phyloP scores from a whole-genome alignment of 2,113 vertebrate genomes.

The Phylloscopus whistleri region DNA sequence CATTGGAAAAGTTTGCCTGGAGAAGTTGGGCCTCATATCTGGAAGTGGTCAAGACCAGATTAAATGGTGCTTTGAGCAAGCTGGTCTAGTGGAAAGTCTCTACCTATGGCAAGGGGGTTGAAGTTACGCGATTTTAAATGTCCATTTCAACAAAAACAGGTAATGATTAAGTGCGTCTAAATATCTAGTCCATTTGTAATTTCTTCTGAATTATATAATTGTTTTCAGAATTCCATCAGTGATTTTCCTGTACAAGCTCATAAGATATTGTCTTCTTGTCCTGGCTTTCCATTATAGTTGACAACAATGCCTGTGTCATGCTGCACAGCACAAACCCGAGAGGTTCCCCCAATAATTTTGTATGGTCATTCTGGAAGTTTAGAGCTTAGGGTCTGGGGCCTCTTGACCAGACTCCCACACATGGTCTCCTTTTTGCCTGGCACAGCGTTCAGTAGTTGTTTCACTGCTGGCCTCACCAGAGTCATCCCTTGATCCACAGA shows the following conservation, averaged over 20 bases:
- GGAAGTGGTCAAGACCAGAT: background rate
- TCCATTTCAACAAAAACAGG: background rate
- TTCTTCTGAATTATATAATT: background rate
- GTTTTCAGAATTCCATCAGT: background rate
- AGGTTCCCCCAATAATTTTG: background rate
- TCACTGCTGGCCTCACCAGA: background rate
- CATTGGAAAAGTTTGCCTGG: background rate
- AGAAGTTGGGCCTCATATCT: background rate
- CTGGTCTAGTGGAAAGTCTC: background rate
- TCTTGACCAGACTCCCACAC: background rate
- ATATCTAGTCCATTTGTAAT: background rate
- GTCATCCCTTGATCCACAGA: background rate
- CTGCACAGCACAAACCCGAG: background rate
- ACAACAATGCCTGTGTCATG: background rate
- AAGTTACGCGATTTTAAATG: background rate
- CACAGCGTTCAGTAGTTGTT: background rate
- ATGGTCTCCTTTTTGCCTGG: background rate
- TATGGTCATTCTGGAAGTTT: background rate
- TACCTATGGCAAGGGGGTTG: background rate
- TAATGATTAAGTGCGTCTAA: background rate
- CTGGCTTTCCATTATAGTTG: background rate
- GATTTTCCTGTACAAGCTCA: background rate
- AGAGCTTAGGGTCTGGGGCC: rapidly evolving
- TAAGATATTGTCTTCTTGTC: background rate
- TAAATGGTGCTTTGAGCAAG: background rate